Conservation (phyloP, 1,140 invertebrate species). For the Drosophila subobscura region DNA sequence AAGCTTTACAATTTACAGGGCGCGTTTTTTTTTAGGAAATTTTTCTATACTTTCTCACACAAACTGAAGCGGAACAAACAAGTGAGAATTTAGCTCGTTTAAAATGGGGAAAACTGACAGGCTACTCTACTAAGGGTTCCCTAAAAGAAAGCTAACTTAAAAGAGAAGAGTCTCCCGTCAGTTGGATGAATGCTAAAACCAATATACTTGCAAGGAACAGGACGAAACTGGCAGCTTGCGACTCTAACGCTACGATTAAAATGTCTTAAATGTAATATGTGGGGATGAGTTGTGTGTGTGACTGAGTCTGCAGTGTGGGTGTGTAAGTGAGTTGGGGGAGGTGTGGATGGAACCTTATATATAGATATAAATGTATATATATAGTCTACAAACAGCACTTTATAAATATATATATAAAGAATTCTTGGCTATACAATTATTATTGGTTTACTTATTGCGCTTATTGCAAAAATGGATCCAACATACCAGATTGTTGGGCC, state of each 20-base stretch:
- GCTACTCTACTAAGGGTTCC: no score
- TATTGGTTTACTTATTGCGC: conserved; percentile 35
- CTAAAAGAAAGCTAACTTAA: no score
- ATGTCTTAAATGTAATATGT: neutral
- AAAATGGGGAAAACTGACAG: no score
- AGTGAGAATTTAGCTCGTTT: no score
- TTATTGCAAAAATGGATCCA: conserved; percentile 81
- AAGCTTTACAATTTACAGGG: no score
- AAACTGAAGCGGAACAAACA: no score
- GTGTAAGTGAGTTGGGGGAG: conserved; percentile 15
- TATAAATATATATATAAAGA: conserved; percentile 45
- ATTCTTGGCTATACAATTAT: conserved; percentile 53
- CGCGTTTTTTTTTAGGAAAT: no score
- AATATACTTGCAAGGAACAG: neutral
- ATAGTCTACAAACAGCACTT: conserved; percentile 42
- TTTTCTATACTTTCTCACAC: no score
- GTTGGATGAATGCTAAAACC: no score
- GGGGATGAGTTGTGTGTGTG: conserved; percentile 1
- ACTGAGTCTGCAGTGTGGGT: conserved; percentile 3
- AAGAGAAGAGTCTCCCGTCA: no score
- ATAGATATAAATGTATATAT: conserved; percentile 43
- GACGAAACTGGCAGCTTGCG: neutral
- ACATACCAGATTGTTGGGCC: conserved; percentile 80
- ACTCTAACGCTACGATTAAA: conserved; percentile 1
- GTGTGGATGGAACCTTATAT: conserved; percentile 39